Evolutionary conservation across 2,888 invertebrate genomes (phyloP).

Genomic region (Callyntrura sp.): DNA sequence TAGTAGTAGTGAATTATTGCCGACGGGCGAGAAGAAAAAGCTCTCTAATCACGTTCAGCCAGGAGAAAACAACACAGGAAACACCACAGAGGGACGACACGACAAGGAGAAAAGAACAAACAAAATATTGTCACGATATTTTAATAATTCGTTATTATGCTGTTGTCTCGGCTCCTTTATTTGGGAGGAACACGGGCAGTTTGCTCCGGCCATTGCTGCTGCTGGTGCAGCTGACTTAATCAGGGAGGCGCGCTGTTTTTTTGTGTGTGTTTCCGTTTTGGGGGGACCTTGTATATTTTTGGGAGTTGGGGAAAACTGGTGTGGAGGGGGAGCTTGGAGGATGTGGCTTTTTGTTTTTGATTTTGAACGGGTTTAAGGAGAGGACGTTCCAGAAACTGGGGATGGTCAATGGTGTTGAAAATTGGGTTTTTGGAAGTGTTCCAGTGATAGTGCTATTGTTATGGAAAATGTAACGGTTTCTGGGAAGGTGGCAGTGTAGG

Average conservation of each 20-base stretch:
- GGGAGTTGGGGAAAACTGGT: neutral
- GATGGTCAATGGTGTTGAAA: too few relatives aligned
- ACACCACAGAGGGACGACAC: neutral
- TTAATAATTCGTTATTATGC: neutral
- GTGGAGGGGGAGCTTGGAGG: neutral
- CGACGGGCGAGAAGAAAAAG: conserved; percentile 58
- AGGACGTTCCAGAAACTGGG: too few relatives aligned
- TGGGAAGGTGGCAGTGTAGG: neutral
- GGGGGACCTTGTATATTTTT: neutral
- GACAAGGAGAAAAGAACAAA: neutral
- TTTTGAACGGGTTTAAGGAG: too few relatives aligned
- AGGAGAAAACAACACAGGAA: neutral
- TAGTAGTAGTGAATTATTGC: conserved; percentile 67
- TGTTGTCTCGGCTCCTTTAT: neutral
- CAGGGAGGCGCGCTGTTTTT: neutral
- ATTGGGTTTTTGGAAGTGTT: too few relatives aligned
- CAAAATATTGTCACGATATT: conserved; percentile 1
- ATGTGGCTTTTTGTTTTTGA: conserved; percentile 19
- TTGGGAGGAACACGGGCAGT: neutral
- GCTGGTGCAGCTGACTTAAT: neutral
- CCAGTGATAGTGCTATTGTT: too few relatives aligned
- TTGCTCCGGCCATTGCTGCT: neutral
- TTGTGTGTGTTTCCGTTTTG: too few relatives aligned
- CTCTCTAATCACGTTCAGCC: conserved; percentile 16
- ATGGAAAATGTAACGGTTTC: neutral